Evolutionary conservation across 2,113 vertebrate genomes (phyloP).

Genomic region (Halichoerus grypus): DNA sequence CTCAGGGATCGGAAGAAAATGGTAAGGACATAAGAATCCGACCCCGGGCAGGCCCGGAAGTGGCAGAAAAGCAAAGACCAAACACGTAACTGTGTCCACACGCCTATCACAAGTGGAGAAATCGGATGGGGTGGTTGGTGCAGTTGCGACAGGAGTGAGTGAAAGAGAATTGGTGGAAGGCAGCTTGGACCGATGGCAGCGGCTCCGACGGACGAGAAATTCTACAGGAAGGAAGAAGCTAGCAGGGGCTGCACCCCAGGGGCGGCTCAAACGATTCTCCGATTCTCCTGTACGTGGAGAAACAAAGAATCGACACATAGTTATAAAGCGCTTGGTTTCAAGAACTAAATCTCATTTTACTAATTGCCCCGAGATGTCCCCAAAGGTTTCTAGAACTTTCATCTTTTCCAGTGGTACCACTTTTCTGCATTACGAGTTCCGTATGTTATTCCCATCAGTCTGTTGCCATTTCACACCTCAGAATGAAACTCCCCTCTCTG

Average conservation of each 20-base stretch:
- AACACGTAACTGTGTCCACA: background rate
- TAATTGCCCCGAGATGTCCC: background rate
- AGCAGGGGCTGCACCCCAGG: background rate
- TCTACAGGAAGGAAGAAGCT: constrained; percentile 44
- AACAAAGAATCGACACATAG: background rate
- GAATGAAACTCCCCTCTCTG: no score
- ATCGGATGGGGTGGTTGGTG: accelerated
- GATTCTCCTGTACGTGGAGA: accelerated
- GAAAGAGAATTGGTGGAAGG: accelerated
- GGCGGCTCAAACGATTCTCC: accelerated
- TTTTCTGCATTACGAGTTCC: background rate
- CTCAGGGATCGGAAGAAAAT: background rate
- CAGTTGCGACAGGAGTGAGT: background rate
- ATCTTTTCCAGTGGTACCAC: background rate
- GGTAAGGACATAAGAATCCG: background rate
- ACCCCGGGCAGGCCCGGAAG: background rate
- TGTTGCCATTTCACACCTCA: background rate
- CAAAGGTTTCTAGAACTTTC: background rate
- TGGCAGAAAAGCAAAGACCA: background rate
- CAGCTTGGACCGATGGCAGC: accelerated
- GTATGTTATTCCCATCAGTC: no score
- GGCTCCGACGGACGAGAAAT: background rate
- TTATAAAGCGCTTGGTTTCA: background rate
- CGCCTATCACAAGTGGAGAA: accelerated
- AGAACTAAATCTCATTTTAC: background rate